Percentiles rank a stretch among this genome's conserved stretches.
Conservation (phyloP, 2,797 vertebrate genomes). For the Channallabes apus region DNA sequence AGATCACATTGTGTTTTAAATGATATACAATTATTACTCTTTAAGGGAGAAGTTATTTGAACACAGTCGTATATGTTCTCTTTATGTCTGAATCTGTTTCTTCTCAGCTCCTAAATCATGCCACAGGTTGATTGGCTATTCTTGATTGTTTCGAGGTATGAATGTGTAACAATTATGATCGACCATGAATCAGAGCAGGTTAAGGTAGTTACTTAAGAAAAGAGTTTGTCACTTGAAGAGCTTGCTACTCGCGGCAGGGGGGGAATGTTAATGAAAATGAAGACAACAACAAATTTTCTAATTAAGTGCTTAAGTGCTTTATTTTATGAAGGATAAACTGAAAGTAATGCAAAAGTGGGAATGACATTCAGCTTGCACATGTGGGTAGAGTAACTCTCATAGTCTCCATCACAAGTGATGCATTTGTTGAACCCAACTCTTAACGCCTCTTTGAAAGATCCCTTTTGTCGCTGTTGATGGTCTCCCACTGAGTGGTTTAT, state of each 20-base stretch:
- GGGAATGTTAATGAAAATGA: neutral
- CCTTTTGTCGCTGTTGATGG: too few relatives aligned
- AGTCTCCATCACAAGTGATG: too few relatives aligned
- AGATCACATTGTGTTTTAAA: constrained; percentile 3
- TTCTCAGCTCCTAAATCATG: neutral
- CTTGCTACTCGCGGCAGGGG: neutral
- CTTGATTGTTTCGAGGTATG: neutral
- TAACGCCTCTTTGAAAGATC: too few relatives aligned
- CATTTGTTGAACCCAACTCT: too few relatives aligned
- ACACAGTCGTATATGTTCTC: neutral
- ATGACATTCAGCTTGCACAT: too few relatives aligned
- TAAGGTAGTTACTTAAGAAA: neutral
- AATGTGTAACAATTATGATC: neutral
- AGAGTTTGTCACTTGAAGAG: neutral
- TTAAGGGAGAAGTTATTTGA: neutral
- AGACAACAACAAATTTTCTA: neutral
- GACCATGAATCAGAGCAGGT: neutral
- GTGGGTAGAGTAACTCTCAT: too few relatives aligned
- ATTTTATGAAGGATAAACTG: too few relatives aligned
- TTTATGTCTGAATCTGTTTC: neutral
- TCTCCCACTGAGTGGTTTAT: too few relatives aligned
- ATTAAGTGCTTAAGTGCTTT: neutral
- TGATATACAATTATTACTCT: neutral
- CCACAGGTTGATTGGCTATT: neutral
- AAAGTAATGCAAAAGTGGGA: too few relatives aligned